Evolutionary conservation across 2,888 invertebrate genomes (phyloP).

Genomic region (Tetrapedia diversipes): DNA sequence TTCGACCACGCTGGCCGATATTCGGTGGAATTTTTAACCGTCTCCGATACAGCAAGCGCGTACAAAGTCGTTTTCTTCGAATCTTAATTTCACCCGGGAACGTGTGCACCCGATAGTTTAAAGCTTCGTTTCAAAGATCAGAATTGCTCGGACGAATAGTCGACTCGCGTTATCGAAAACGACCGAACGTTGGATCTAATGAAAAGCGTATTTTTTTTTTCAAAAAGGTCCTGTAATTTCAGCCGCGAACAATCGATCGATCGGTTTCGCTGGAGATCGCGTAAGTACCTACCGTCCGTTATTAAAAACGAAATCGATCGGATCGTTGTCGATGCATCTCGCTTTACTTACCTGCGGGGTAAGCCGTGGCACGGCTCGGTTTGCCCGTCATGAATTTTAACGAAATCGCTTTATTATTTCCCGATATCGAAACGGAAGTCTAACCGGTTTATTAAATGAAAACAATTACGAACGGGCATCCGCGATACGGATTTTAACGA

Average conservation of each 20-base stretch:
- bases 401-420: conserved; percentile 44
- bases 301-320: conserved; percentile 57
- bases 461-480: conserved; percentile 40
- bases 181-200: too few species aligned
- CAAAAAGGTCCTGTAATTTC: too few species aligned
- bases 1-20: too few species aligned
- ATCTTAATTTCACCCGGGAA: too few species aligned
- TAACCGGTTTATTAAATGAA: conserved; percentile 37
- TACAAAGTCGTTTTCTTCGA: too few species aligned
- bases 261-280: conserved; percentile 34
- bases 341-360: conserved; percentile 28
- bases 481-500: conserved; percentile 35
- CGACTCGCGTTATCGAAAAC: too few species aligned
- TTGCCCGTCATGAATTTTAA: conserved; percentile 37
- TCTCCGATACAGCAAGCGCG: too few species aligned
- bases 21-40: conserved; percentile 53
- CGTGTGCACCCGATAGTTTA: too few species aligned
- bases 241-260: neutral
- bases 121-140: too few species aligned
- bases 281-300: conserved; percentile 42
- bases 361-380: neutral
- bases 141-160: too few species aligned
- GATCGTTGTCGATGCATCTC: conserved; percentile 36
- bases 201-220: too few species aligned
- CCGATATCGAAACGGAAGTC: conserved; percentile 36